phyloP scores from a whole-genome alignment of 2,113 vertebrate species.

The Lamprotornis superbus region DNA sequence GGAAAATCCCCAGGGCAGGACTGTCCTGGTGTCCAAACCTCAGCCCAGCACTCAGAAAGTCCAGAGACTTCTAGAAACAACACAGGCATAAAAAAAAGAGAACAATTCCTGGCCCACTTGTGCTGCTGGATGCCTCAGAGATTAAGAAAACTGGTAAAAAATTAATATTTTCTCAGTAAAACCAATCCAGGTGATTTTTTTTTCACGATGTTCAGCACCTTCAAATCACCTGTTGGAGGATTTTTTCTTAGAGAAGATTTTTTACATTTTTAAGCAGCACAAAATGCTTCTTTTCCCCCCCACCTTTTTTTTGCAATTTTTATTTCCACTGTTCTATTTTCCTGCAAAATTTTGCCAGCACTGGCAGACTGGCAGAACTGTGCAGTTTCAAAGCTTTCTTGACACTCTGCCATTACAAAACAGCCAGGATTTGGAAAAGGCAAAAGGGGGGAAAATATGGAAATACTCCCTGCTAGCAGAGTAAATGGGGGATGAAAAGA shows the following conservation, averaged over 20 bases:
- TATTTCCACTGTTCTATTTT: neutral
- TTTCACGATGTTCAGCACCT: neutral
- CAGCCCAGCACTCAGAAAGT: neutral
- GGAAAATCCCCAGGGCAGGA: too few species aligned
- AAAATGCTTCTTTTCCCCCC: neutral
- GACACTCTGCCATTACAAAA: neutral
- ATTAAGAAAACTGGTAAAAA: neutral
- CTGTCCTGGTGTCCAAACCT: fast-evolving
- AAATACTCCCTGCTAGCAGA: neutral
- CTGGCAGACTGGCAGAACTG: neutral
- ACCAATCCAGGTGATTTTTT: neutral
- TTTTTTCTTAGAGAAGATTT: neutral
- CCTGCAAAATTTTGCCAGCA: neutral
- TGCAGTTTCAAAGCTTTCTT: neutral
- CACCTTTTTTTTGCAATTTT: neutral
- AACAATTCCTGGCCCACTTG: too few species aligned
- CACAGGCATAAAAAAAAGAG: neutral
- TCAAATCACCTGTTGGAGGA: neutral
- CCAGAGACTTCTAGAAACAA: neutral
- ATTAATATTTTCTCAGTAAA: neutral
- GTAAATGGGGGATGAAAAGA: neutral
- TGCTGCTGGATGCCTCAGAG: neutral
- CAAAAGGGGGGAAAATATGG: neutral
- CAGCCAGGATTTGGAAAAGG: neutral
- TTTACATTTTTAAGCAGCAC: neutral